Evolutionary conservation across 2,888 invertebrate genomes (phyloP).

Genomic region (Tethea ocularis): DNA sequence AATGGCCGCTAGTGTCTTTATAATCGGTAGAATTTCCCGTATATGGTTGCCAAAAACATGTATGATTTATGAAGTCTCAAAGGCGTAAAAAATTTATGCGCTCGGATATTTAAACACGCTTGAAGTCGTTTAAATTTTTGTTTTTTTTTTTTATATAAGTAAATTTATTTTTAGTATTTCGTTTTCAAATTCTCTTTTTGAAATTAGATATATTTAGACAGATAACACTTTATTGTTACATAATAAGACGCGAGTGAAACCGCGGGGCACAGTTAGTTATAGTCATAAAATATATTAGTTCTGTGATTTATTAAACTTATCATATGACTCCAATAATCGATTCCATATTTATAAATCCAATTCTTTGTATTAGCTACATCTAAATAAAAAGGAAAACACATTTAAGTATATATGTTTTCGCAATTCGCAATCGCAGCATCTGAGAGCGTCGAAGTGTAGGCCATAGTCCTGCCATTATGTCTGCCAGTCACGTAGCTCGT

Average conservation of each 20-base stretch:
- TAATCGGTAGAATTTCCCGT: background rate
- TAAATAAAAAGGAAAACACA: background rate
- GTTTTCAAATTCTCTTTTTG: no score
- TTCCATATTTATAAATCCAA: background rate
- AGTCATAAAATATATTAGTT: no score
- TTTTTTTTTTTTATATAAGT: no score
- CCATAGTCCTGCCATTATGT: background rate
- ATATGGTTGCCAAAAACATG: background rate
- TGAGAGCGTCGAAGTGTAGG: background rate
- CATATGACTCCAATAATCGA: no score
- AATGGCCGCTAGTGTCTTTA: background rate
- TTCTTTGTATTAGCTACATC: background rate
- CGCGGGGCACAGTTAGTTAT: no score
- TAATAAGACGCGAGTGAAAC: no score
- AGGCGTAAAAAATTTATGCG: background rate
- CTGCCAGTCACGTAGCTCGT: constrained; percentile 9
- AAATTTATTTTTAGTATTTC: no score
- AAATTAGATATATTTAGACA: no score
- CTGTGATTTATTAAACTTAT: no score
- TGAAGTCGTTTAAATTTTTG: no score
- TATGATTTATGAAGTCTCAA: background rate
- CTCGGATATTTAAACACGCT: background rate
- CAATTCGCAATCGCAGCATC: background rate
- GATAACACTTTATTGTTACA: no score
- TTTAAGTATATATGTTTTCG: background rate